A percentile compares a stretch with the other conserved stretches of the same genome.
These are phyloP conservation scores for Chironomus tentans DNA, from an alignment of 2,888 invertebrate species.

Conservation along the genomic window DNA sequence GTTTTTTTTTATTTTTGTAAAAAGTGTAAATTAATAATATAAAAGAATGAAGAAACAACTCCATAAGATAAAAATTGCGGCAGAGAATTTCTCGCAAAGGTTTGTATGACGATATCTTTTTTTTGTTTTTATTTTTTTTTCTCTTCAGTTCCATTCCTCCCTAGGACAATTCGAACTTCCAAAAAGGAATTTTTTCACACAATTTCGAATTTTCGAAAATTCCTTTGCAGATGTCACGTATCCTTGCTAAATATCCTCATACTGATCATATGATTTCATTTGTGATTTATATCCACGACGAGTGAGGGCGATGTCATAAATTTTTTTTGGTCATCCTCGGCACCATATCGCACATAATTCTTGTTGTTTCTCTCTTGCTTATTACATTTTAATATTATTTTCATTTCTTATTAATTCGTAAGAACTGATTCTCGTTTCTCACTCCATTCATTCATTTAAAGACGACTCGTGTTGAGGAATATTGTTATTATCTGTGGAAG, in stretches of 20 bases:
- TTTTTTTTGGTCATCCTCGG: neutral
- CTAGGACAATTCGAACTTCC: neutral
- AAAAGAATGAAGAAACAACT: slow-evolving; percentile 41
- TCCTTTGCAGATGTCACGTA: neutral
- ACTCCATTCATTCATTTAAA: too few relatives aligned
- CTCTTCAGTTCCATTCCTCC: neutral
- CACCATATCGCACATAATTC: neutral
- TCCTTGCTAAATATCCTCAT: neutral
- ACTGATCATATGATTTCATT: neutral
- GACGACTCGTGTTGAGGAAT: too few relatives aligned
- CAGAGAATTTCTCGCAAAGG: slow-evolving; percentile 38
- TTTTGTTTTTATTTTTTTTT: slow-evolving; percentile 13
- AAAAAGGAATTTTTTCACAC: neutral
- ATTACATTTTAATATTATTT: too few relatives aligned
- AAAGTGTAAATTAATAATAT: neutral
- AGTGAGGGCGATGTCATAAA: neutral
- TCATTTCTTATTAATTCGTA: too few relatives aligned
- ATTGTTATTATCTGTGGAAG: too few relatives aligned
- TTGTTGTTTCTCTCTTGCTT: too few relatives aligned
- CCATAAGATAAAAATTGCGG: slow-evolving; percentile 42
- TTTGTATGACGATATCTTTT: neutral
- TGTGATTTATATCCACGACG: neutral
- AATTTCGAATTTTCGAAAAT: neutral
- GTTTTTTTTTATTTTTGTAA: neutral
- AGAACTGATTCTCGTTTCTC: too few relatives aligned